Percentiles rank a stretch among this genome's conserved stretches.
Evolutionary conservation across 2,797 vertebrate species (phyloP).

Genomic region (Rhinella marina): DNA sequence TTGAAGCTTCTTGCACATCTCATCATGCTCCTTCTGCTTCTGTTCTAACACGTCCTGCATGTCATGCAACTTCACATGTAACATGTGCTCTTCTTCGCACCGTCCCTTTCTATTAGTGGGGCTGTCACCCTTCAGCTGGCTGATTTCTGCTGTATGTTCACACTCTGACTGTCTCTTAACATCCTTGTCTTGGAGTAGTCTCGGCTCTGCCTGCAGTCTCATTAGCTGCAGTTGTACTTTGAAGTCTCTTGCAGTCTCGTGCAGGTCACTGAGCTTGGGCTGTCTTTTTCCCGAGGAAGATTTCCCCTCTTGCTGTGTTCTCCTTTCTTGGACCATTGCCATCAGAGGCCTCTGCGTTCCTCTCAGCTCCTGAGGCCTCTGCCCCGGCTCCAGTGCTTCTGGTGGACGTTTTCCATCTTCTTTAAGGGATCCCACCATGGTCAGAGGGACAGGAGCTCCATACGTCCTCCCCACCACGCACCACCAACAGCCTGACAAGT

Average conservation of each 20-base stretch:
- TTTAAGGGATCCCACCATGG: slow-evolving; percentile 43
- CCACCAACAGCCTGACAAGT: slow-evolving; percentile 32
- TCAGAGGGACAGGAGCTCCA: background rate
- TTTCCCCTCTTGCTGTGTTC: slow-evolving; percentile 7
- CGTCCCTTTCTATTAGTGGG: background rate
- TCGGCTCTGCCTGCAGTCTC: background rate
- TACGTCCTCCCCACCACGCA: background rate
- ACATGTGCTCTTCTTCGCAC: slow-evolving; percentile 3
- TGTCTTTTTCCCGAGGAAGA: background rate
- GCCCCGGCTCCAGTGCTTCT: background rate
- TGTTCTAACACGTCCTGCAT: slow-evolving; percentile 75
- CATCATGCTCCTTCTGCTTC: slow-evolving; percentile 75
- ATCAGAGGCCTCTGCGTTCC: background rate
- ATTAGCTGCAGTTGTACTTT: slow-evolving; percentile 17
- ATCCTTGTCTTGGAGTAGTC: background rate
- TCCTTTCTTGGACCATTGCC: slow-evolving; percentile 12
- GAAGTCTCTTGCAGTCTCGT: background rate
- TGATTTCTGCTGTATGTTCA: background rate
- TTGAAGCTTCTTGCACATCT: slow-evolving; percentile 77
- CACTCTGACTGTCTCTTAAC: background rate
- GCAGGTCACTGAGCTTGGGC: background rate
- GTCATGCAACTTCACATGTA: slow-evolving; percentile 73
- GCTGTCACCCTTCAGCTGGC: background rate
- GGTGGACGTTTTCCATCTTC: background rate
- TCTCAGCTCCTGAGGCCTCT: background rate